A percentile compares a stretch with the other conserved stretches of the same genome.
phyloP scores from a whole-genome alignment of 2,888 invertebrate species.

The Drosophila rellima region DNA sequence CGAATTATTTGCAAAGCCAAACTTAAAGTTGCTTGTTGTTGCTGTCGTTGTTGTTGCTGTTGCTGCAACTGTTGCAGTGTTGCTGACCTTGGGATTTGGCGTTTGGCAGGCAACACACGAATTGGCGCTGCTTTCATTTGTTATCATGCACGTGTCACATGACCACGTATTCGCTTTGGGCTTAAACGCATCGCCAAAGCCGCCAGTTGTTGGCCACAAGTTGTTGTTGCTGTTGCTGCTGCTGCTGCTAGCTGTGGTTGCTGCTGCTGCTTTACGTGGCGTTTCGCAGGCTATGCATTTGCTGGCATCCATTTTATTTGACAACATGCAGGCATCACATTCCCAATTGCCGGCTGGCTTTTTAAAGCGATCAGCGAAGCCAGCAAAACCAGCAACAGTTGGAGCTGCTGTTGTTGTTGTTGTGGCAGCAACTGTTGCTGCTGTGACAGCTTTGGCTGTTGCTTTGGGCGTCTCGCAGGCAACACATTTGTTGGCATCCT shows the following conservation, averaged over 20 bases:
- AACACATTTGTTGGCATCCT: constrained; percentile 86
- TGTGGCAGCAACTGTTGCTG: background rate
- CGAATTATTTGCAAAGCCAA: constrained; percentile 50
- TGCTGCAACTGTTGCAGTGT: constrained; percentile 14
- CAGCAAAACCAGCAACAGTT: background rate
- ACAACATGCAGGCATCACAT: constrained; percentile 88
- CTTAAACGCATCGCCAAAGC: constrained; percentile 86
- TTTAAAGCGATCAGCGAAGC: constrained; percentile 86
- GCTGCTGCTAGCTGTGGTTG: constrained; percentile 19
- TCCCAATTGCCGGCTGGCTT: constrained; percentile 88
- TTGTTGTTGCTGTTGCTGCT: constrained; percentile 14
- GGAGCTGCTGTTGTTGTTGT: background rate
- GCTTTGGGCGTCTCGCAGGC: constrained; percentile 86
- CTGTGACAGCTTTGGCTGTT: background rate
- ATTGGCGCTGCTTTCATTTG: constrained; percentile 85
- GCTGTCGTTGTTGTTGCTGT: constrained; percentile 25
- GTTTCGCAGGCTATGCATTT: constrained; percentile 88
- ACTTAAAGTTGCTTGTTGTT: constrained; percentile 47
- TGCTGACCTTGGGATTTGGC: constrained; percentile 83
- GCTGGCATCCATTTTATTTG: constrained; percentile 86
- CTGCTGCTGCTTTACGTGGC: constrained; percentile 75
- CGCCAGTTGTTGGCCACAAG: background rate
- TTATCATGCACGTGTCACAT: constrained; percentile 87
- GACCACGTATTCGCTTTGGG: constrained; percentile 87
- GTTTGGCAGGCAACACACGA: constrained; percentile 87